Base-by-base conservation (phyloP, 2,113 vertebrate species). In the Lota lota region DNA sequence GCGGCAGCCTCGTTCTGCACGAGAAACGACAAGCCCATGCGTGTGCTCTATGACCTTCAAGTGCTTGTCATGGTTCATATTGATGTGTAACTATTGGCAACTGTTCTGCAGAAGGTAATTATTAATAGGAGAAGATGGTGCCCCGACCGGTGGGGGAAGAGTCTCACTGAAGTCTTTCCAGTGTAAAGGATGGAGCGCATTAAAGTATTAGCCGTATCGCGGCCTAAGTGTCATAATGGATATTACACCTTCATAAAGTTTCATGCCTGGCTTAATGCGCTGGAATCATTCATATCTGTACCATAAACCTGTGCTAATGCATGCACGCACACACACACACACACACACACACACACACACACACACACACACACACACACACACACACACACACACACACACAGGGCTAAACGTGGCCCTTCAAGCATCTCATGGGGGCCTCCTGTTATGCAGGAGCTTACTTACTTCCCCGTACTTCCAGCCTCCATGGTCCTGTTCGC, bases 201-300 rank as follows among this genome's bases (percentile, higher is more conserved):
- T 83, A 68, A 81, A 85, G 83, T 64, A 70, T 74, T 77, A 83
- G 76, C 69, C 53, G 64, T 81, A 64, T 63, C 33, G 68, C 18
- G 7, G 69, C 73, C 47, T 75, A 78, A 79, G 72, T 76, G 61
- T 79, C 75, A 74, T 78, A 83, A 84, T 79, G 72, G 71, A 77
- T 82, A 81, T 74, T 67, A 79, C 63, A 63, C 62, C 18, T n/a
- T 75, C 70, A 64, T 81, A 83, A 83, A 84, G 70, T 74, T 79
- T 80, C 72, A 82, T 76, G 67, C 66, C 67, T 74, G 56, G 70
- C 22, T 83, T 74, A 81, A 80, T 72, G 77, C 74, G 58, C 65
- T 60, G 57, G 51, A 75, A 74, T 77, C 40, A 47, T 2, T 47
- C 40, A 47, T 14, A 47, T 21, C 17, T 64, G 58, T 61, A 19